phyloP scores from a whole-genome alignment of 92 coral and sea anemone species.

The Blastomussa wellsi region DNA sequence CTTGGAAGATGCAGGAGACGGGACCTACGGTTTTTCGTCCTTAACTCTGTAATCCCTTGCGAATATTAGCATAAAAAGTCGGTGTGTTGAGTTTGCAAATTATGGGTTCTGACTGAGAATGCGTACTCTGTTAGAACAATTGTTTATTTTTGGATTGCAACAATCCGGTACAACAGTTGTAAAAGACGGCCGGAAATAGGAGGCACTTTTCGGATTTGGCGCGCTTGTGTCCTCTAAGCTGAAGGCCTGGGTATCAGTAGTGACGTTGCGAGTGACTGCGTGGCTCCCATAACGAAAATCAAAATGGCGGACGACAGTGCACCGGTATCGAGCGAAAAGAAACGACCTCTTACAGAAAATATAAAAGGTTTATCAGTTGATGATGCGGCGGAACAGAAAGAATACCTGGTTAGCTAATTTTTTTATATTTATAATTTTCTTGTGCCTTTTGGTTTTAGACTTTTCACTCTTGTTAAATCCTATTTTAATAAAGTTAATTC shows the following conservation, averaged over 20 bases:
- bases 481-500: not conserved
- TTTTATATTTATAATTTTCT: not conserved
- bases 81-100: no score
- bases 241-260: constrained; percentile 36
- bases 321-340: constrained; percentile 16
- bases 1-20: no score
- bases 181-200: no score
- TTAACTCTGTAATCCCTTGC: no score
- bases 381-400: constrained; percentile 2
- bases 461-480: not conserved
- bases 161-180: no score
- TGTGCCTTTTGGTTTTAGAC: not conserved
- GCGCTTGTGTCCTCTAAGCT: not conserved
- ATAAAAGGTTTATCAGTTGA: not conserved
- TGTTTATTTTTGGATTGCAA: no score
- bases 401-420: constrained; percentile 14
- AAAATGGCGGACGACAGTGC: constrained; percentile 93
- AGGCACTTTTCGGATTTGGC: constrained; percentile 21
- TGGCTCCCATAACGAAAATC: constrained; percentile 75
- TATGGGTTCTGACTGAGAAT: no score
- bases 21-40: no score
- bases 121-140: no score
- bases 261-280: constrained; percentile 97
- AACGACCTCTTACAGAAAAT: constrained; percentile 1
- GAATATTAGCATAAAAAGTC: no score